Evolutionary conservation across 2,888 invertebrate genomes (phyloP).

Genomic region (Drosophila lutescens): DNA sequence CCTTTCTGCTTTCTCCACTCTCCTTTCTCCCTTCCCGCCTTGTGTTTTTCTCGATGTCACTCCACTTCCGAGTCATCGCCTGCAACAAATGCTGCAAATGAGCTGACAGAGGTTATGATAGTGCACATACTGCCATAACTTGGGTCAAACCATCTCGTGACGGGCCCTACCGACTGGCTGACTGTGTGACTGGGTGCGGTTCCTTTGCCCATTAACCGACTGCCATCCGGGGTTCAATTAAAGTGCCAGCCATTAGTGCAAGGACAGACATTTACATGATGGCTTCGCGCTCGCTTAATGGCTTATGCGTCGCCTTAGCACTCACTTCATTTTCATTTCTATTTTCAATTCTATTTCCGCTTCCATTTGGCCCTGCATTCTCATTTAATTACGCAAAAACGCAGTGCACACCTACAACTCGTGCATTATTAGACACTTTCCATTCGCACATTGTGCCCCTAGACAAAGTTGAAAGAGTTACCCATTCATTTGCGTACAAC

Average conservation of each 20-base stretch:
- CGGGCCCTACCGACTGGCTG: slow-evolving; percentile 1
- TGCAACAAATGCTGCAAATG: slow-evolving; percentile 74
- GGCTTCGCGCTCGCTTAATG: slow-evolving; percentile 57
- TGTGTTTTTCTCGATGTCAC: slow-evolving; percentile 17
- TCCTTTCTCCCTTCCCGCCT: neutral
- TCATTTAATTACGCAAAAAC: slow-evolving; percentile 74
- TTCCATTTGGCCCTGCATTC: slow-evolving; percentile 40
- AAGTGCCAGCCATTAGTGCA: slow-evolving; percentile 68
- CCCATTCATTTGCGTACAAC: slow-evolving; percentile 33
- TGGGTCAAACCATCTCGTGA: slow-evolving; percentile 15
- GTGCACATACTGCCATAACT: slow-evolving; percentile 45
- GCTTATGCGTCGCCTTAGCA: slow-evolving; percentile 57
- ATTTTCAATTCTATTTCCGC: slow-evolving; percentile 30
- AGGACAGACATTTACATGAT: slow-evolving; percentile 51
- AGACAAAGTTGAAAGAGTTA: slow-evolving; percentile 43
- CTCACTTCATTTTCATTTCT: slow-evolving; percentile 56
- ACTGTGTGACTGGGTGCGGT: slow-evolving; percentile 50
- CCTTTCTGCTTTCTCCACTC: neutral
- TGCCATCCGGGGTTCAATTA: slow-evolving; percentile 58
- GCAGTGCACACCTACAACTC: slow-evolving; percentile 47
- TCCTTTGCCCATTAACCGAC: slow-evolving; percentile 11
- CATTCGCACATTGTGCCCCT: slow-evolving; percentile 36
- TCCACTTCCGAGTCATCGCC: slow-evolving; percentile 49
- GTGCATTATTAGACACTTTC: slow-evolving; percentile 63
- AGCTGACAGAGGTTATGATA: slow-evolving; percentile 74